Base-by-base conservation (phyloP, 92 coral and sea anemone species). In the Diadumene lineata region DNA sequence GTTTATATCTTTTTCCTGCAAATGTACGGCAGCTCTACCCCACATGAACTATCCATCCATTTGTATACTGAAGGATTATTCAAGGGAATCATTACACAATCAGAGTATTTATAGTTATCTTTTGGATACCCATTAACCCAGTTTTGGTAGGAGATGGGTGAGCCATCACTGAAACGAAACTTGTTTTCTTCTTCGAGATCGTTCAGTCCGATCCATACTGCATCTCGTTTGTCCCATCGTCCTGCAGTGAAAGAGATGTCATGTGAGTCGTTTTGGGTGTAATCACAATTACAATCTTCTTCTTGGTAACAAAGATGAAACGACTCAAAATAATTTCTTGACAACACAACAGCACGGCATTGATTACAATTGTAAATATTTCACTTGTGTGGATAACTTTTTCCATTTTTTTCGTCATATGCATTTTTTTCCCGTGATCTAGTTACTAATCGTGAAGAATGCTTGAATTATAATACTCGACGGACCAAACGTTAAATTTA, bases 101-200 rank as follows among this genome's bases (percentile, higher is more conserved):
- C 75, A 43, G 51, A 32, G n/a, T n/a, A 27, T 23, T 31, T 1
- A 18, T 4, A 2, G 1, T 7, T 0, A 18, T 70, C 50, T 21
- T 70, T 22, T 19, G 75, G 75, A 2, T 70, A 34, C 0, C 0
- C 50, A n/a, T 17, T 9, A 1, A 7, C n/a, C 75, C 75, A 70
- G 63, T 50, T 11, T 8, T 18, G 11, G 28, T 50, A 70, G 16
- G 75, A 50, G 48, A 70, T 23, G 1, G 44, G 63, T 27, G 75
- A 70, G 9, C 75, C 75, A 32, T 70, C 75, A n/a, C 75, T 70
- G 48, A 50, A 50, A 1, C 10, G 27, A 31, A 70, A 70, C 27
- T 10, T 50, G 19, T 26, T 48, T 30, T 70, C 75, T 38, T 17
- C 15, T 30, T 29, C 0, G 21, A 70, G 38, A 53, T 70, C 75